Base-by-base conservation (phyloP, 2,888 invertebrate species). In the Loripinus fragilis region DNA sequence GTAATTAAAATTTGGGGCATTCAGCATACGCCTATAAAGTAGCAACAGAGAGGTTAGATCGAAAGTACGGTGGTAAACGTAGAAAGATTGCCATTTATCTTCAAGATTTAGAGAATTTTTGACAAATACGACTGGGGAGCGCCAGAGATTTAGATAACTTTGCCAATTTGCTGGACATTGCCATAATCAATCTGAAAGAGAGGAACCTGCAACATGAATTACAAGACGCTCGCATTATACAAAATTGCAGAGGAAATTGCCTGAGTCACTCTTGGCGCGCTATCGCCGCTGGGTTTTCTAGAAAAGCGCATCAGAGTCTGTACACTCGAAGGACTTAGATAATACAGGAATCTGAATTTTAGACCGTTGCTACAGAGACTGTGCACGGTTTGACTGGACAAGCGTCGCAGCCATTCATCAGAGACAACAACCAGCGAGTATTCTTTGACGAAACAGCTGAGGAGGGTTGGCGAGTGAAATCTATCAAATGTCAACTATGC, bases 231-330 rank as follows among this genome's bases (percentile, higher is more conserved):
- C 74, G 2, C 33, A 74, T n/a, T 70, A 70, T n/a, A 38, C 38
- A 15, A 73, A 42, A 52, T 45, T 74, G 20, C 66, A 70, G 45
- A 65, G 38, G 12, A 78, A 78, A 45, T 25, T 79, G n/a, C 60
- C 75, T n/a, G 38, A 68, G 41, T 38, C 67, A 20, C 71, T 71
- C 35, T 45, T 78, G 8, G 23, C 71, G 33, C 50, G 68, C 35
- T 78, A 74, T 25, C 74, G 74, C 64, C 41, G 71, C 8, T 71
- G 71, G 71, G 48, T 78, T 17, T 74, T 48, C 35, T 74, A 78
- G 42, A 74, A 74, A 8, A 17, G 41, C 30, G 25, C 38, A 35
- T 48, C 35, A 28, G 74, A 74, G 33, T 67, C 70, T n/a, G 77
- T 77, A 20, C 41, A 69, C 42, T 25, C 50, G 68, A n/a, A n/a